Conservation (phyloP, 2,888 invertebrate species). For the Drosophila bunnanda region DNA sequence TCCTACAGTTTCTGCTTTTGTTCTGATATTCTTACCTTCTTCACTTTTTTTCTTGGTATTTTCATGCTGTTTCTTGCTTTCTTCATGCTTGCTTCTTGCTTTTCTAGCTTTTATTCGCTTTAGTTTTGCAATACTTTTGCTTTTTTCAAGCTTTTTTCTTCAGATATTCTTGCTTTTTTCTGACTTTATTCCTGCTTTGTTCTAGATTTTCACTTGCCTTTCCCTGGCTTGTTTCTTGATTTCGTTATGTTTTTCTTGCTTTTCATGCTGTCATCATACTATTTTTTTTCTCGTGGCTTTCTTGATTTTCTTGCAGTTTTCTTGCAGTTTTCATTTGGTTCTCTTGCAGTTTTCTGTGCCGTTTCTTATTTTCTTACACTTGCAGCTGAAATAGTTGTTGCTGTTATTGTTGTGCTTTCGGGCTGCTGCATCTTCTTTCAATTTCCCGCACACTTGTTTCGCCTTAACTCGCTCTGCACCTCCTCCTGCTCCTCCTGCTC, state of each 20-base stretch:
- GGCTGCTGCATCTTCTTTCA: constrained; percentile 62
- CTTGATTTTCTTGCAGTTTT: constrained; percentile 14
- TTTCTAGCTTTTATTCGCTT: neutral
- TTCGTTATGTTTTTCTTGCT: neutral
- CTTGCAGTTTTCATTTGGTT: constrained; percentile 8
- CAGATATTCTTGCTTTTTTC: neutral
- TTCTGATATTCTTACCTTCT: no score
- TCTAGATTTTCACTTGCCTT: neutral
- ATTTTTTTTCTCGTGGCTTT: neutral
- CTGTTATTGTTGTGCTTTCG: constrained; percentile 45
- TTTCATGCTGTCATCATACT: no score
- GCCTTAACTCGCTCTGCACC: neutral
- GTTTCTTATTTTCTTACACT: constrained; percentile 54
- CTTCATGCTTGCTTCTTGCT: no score
- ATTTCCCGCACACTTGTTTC: constrained; percentile 42
- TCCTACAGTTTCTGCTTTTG: no score
- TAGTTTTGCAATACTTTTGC: no score
- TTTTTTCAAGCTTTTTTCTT: neutral
- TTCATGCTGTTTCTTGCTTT: neutral
- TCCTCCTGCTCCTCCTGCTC: neutral
- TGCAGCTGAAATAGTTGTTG: constrained; percentile 51
- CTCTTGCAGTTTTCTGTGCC: constrained; percentile 5
- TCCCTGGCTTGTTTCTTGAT: neutral
- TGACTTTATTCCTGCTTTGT: neutral
- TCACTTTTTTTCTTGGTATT: no score